phyloP scores from a whole-genome alignment of 2,888 invertebrate genomes.

The Oegoconia quadripuncta region DNA sequence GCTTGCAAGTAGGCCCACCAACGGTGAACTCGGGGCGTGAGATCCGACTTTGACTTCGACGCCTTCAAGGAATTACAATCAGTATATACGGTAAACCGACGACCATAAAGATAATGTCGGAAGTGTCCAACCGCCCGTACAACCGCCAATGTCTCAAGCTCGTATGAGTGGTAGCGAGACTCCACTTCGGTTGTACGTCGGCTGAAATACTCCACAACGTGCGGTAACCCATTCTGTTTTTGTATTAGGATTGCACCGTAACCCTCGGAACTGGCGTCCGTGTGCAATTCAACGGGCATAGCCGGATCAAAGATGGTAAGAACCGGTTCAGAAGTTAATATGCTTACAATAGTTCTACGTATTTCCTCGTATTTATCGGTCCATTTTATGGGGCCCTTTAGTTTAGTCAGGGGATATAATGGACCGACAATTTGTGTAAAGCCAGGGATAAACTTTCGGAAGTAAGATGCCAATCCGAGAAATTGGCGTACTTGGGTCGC shows the following conservation, averaged over 20 bases:
- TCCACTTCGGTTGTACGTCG: slow-evolving; percentile 14
- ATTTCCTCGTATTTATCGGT: slow-evolving; percentile 21
- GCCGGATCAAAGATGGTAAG: slow-evolving; percentile 19
- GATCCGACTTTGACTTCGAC: slow-evolving; percentile 12
- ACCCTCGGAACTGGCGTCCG: slow-evolving; percentile 28
- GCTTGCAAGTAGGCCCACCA: slow-evolving; percentile 21
- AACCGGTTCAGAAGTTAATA: slow-evolving; percentile 17
- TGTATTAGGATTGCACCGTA: slow-evolving; percentile 23
- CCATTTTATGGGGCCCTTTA: slow-evolving; percentile 18
- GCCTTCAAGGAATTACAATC: slow-evolving; percentile 19
- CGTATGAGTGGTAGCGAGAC: slow-evolving; percentile 20
- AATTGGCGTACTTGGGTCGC: slow-evolving; percentile 27
- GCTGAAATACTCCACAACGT: slow-evolving; percentile 15
- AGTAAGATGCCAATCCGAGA: slow-evolving; percentile 22
- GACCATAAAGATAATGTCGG: slow-evolving; percentile 14
- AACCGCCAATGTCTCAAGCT: slow-evolving; percentile 22
- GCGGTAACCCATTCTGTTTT: neutral
- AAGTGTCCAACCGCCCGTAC: slow-evolving; percentile 13
- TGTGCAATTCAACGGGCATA: slow-evolving; percentile 17
- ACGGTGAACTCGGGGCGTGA: slow-evolving; percentile 17
- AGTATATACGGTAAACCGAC: slow-evolving; percentile 12
- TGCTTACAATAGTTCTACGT: slow-evolving; percentile 13
- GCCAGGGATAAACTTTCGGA: slow-evolving; percentile 20
- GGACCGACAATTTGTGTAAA: slow-evolving; percentile 23
- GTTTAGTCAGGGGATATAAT: slow-evolving; percentile 21